These are phyloP conservation scores for Endomychus coccineus DNA, from an alignment of 2,888 invertebrate species.

Conservation along the genomic window DNA sequence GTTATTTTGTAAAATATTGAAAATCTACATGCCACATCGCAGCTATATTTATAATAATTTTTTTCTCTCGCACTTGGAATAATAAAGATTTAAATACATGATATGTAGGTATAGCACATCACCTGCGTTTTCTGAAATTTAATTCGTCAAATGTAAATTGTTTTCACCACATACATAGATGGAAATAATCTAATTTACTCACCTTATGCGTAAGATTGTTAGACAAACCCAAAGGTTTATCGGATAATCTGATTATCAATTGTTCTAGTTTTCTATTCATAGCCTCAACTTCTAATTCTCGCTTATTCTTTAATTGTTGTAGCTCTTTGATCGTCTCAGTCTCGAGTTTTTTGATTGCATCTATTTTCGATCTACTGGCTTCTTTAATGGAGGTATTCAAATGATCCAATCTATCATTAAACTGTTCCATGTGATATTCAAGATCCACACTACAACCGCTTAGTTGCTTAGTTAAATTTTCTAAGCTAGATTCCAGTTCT, in stretches of 20 bases:
- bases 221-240: constrained; percentile 7
- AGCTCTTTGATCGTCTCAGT: constrained; percentile 44
- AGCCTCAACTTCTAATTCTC: constrained; percentile 45
- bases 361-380: constrained; percentile 48
- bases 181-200: no score
- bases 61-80: no score
- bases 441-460: constrained; percentile 48
- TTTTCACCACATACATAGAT: no score
- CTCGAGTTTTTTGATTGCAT: constrained; percentile 47
- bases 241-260: constrained; percentile 42
- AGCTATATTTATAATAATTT: no score
- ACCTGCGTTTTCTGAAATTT: no score
- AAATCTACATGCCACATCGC: no score
- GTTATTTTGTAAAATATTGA: no score
- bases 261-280: constrained; percentile 45
- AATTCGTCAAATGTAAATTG: no score
- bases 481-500: constrained; percentile 52
- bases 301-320: constrained; percentile 42
- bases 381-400: constrained; percentile 48
- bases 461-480: constrained; percentile 50
- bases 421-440: constrained; percentile 51
- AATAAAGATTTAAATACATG: no score
- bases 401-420: constrained; percentile 50
- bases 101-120: no score
- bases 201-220: no score